Evolutionary conservation across 1,140 invertebrate genomes (phyloP).

Genomic region (Leptinotarsa defecta): DNA sequence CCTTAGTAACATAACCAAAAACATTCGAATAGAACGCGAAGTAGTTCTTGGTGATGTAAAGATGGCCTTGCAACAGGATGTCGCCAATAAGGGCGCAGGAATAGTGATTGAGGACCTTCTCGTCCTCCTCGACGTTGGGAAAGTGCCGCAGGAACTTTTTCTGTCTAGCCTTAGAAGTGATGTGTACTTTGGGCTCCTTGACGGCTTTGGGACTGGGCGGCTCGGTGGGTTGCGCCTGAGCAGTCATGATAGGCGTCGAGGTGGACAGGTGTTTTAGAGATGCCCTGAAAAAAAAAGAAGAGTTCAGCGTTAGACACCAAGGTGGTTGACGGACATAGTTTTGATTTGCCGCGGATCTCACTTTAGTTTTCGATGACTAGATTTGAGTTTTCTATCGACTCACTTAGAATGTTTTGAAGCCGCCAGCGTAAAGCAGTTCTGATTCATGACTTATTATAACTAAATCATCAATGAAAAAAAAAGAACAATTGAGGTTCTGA

Average conservation of each 20-base stretch:
- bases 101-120: constrained; percentile 84
- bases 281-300: constrained; percentile 49
- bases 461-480: no score
- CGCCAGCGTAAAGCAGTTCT: no score
- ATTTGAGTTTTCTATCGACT: no score
- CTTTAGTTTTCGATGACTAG: no score
- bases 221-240: constrained; percentile 50
- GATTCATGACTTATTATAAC: no score
- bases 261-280: constrained; percentile 58
- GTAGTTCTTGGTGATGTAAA: constrained; percentile 91
- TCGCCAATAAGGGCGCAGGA: constrained; percentile 90
- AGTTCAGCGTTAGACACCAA: no score
- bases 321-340: no score
- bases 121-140: constrained; percentile 73
- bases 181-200: constrained; percentile 60
- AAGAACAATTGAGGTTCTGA: no score
- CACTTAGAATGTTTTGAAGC: no score
- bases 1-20: constrained; percentile 89
- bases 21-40: constrained; percentile 96
- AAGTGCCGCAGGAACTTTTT: constrained; percentile 78
- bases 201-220: constrained; percentile 53
- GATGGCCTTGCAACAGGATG: constrained; percentile 88
- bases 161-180: constrained; percentile 68
- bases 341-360: no score
- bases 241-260: constrained; percentile 57